Evolutionary conservation across 2,888 invertebrate genomes (phyloP).

Genomic region (Leistus spinibarbis): DNA sequence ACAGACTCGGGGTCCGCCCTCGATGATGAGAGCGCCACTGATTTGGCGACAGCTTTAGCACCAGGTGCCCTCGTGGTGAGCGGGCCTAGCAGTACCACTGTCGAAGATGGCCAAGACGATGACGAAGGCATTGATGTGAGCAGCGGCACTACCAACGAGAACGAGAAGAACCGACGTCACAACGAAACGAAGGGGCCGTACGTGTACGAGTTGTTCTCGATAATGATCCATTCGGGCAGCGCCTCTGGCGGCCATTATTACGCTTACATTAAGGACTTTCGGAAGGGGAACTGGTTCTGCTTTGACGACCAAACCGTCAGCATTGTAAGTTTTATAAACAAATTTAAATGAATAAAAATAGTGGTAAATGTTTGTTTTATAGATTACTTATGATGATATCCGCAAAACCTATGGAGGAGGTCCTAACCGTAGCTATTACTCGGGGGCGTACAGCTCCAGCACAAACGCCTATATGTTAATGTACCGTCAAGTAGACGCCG

Average conservation of each 20-base stretch:
- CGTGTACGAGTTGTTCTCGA: constrained; percentile 85
- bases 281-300: constrained; percentile 79
- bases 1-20: constrained; percentile 72
- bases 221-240: constrained; percentile 91
- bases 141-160: constrained; percentile 60
- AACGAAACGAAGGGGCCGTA: constrained; percentile 68
- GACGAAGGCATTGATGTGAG: constrained; percentile 69
- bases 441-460: constrained; percentile 77
- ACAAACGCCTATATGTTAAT: constrained; percentile 92
- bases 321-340: constrained; percentile 60
- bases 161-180: constrained; percentile 59
- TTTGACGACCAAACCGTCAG: constrained; percentile 87
- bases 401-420: constrained; percentile 82
- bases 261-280: constrained; percentile 85
- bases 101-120: constrained; percentile 61
- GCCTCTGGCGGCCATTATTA: constrained; percentile 92
- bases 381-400: constrained; percentile 82
- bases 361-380: constrained; percentile 38
- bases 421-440: constrained; percentile 68
- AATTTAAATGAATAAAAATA: not conserved
- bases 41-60: not conserved
- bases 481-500: constrained; percentile 77
- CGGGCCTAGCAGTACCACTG: not conserved
- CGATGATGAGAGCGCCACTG: constrained; percentile 62
- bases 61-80: not conserved